Conservation (phyloP, 2,113 vertebrate species). For the Girardinichthys multiradiatus region DNA sequence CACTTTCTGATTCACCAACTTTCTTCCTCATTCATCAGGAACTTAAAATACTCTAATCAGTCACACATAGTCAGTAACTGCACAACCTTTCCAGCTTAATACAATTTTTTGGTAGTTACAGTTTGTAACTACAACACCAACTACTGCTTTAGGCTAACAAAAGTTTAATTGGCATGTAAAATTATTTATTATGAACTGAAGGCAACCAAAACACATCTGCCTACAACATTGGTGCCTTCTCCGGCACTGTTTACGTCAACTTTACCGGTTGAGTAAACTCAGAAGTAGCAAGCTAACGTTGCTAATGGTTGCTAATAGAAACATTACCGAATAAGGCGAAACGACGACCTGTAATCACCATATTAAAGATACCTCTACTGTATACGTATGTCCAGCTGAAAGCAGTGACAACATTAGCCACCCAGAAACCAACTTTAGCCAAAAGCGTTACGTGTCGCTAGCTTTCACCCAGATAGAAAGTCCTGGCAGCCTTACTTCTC, state of each 20-base stretch:
- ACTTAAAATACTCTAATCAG: neutral
- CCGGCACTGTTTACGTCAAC: neutral
- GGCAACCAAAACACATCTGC: neutral
- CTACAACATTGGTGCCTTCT: neutral
- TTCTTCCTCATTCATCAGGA: neutral
- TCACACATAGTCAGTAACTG: neutral
- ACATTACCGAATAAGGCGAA: no score
- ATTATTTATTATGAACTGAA: neutral
- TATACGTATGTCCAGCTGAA: accelerated
- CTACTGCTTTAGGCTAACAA: no score
- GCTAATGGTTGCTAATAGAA: slow-evolving; percentile 25
- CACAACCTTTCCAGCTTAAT: no score
- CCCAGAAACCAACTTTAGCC: slow-evolving; percentile 30
- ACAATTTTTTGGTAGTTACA: no score
- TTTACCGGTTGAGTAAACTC: slow-evolving; percentile 12
- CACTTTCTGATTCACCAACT: neutral
- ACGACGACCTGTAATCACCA: accelerated
- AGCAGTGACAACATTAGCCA: neutral
- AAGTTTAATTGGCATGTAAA: no score
- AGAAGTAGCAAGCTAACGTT: slow-evolving; percentile 29
- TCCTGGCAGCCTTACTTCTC: slow-evolving; percentile 68
- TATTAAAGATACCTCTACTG: neutral
- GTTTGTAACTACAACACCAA: no score
- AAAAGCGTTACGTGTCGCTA: slow-evolving; percentile 62
- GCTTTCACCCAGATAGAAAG: slow-evolving; percentile 23